Evolutionary conservation across 2,888 invertebrate species (phyloP), one percentile per base, ranked within the genome.

Genomic region (Muschampia plurimacula): DNA sequence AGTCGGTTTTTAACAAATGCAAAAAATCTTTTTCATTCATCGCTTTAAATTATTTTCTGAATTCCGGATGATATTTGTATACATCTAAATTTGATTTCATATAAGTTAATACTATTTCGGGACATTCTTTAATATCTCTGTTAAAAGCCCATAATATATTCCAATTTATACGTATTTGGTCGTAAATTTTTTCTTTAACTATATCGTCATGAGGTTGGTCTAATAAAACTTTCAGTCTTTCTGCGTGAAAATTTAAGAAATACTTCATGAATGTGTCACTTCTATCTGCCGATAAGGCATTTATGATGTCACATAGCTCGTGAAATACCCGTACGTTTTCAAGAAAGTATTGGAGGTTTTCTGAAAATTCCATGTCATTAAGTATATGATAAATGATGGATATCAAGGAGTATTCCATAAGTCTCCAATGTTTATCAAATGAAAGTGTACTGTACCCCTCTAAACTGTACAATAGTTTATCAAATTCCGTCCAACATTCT

Each of bases 321-420:
- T 60, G 22, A 39, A 60, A 71, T 49, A 13, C 12, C 0, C 6
- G 1, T 6, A 2, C 22, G 8, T 13, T 36, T 55, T 55, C n/a
- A 60, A 82, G 70, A 60, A 72, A 78, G 15, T 78, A 70, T 65
- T 77, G 44, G 82, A 78, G 57, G 22, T 68, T 71, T 44, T 79
- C 75, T 5, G 84, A 84, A 28, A 89, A 74, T 49, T 82, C 77
- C 74, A 81, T 83, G 12, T 82, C 65, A 72, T 86, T 77, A 66
- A 88, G 74, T 39, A 89, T 81, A 66, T 82, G 78, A 74, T 90
- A 86, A 44, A 88, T 72, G 65, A 49, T 13, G n/a, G 60, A 60
- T 36, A 60, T 60, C 7, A 60, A 36, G n/a, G 36, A 10, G n/a
- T 60, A 60, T n/a, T 60, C n/a, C 7, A 1, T 36, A 60, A 36